Conservation (phyloP, 2,113 vertebrate genomes). For the Thymallus thymallus region DNA sequence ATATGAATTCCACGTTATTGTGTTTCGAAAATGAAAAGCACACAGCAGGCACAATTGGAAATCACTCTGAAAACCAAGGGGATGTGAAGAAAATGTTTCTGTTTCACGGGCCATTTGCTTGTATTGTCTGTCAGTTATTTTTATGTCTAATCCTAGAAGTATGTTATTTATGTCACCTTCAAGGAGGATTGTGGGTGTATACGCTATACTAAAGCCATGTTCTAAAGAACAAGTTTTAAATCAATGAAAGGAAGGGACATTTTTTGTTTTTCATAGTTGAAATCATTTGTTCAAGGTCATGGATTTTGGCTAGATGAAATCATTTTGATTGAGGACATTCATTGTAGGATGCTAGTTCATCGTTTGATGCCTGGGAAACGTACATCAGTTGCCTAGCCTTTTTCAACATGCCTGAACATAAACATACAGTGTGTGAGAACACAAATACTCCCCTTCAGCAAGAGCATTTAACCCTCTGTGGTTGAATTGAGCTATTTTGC, state of each 20-base stretch:
- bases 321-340: too few relatives aligned
- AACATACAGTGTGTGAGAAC: not conserved
- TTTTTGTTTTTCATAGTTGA: not conserved
- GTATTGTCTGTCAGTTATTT: not conserved
- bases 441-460: not conserved
- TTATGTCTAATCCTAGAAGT: not conserved
- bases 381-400: too few relatives aligned
- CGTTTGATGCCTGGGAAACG: too few relatives aligned
- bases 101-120: not conserved
- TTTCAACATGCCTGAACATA: not conserved
- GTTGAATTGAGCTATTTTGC: too few relatives aligned
- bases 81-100: not conserved
- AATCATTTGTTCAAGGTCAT: not conserved
- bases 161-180: conserved; percentile 1
- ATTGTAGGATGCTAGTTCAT: too few relatives aligned
- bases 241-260: not conserved
- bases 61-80: too few relatives aligned
- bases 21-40: too few relatives aligned
- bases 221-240: not conserved
- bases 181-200: not conserved
- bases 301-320: not conserved
- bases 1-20: too few relatives aligned
- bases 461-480: too few relatives aligned
- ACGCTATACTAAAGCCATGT: not conserved
- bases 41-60: too few relatives aligned